A percentile compares a stretch with the other conserved stretches of the same genome.
Conservation (phyloP, 2,888 invertebrate species). For the Mamestra brassicae region DNA sequence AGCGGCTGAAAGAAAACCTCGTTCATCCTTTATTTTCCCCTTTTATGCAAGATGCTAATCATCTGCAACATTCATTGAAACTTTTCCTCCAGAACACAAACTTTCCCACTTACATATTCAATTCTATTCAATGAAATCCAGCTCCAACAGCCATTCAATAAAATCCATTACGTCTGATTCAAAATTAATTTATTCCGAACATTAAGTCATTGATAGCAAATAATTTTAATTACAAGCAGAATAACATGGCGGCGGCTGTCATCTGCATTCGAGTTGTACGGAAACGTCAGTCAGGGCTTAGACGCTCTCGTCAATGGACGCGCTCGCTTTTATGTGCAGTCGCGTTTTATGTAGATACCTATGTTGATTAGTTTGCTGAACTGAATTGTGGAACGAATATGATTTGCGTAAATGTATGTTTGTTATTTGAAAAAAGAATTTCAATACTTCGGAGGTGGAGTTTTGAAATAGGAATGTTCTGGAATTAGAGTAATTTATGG, state of each 20-base stretch:
- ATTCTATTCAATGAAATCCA: constrained; percentile 18
- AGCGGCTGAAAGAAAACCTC: not conserved
- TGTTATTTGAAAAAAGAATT: not conserved
- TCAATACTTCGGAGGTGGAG: not conserved
- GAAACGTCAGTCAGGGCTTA: constrained; percentile 62
- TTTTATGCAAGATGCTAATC: constrained; percentile 3
- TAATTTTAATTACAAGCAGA: constrained; percentile 53
- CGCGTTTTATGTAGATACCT: constrained; percentile 18
- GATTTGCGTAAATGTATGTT: not conserved
- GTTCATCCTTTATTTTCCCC: not conserved
- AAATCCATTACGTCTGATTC: constrained; percentile 49
- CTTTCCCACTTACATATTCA: constrained; percentile 34
- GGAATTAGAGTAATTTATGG: not conserved
- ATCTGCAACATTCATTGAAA: constrained; percentile 1
- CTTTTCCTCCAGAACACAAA: not conserved
- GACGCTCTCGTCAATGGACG: constrained; percentile 18
- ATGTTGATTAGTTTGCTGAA: constrained; percentile 33
- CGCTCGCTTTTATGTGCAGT: constrained; percentile 24
- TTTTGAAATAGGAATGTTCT: constrained; percentile 7
- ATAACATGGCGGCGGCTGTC: constrained; percentile 54
- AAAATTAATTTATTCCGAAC: constrained; percentile 43
- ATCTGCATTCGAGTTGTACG: constrained; percentile 55
- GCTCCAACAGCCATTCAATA: constrained; percentile 17
- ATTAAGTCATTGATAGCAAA: constrained; percentile 54
- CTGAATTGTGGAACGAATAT: constrained; percentile 15